phyloP scores from a whole-genome alignment of 1,140 invertebrate species.

The Calliphora vicina region DNA sequence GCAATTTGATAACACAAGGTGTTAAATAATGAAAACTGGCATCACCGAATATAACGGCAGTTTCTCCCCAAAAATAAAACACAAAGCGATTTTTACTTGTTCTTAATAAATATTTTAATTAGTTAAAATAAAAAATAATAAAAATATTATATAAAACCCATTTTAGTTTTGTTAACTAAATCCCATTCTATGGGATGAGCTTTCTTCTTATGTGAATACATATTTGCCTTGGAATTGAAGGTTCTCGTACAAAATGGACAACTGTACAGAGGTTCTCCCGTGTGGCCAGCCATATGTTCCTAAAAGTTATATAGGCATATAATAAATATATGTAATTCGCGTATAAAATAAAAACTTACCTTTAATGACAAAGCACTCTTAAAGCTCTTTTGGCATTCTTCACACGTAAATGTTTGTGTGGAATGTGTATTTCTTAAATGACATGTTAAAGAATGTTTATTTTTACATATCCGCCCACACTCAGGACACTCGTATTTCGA shows the following conservation, averaged over 20 bases:
- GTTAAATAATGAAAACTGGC: not conserved
- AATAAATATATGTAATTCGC: not conserved
- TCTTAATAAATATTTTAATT: not conserved
- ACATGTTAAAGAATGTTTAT: conserved; percentile 53
- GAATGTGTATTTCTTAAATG: conserved; percentile 58
- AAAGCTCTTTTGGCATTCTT: conserved; percentile 59
- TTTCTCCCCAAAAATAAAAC: not conserved
- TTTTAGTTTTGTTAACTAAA: not conserved
- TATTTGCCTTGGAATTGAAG: conserved; percentile 61
- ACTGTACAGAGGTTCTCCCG: conserved; percentile 58
- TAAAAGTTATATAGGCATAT: conserved; percentile 13
- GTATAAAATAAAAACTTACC: conserved; percentile 37
- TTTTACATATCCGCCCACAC: conserved; percentile 57
- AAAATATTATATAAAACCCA: not conserved
- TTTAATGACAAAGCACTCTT: conserved; percentile 59
- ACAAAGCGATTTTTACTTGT: not conserved
- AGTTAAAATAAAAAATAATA: not conserved
- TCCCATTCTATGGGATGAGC: conserved; percentile 57
- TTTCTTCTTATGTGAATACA: conserved; percentile 59
- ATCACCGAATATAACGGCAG: not conserved
- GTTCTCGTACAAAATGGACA: conserved; percentile 59
- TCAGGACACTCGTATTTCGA: conserved; percentile 52
- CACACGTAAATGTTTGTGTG: conserved; percentile 55
- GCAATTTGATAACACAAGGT: not conserved
- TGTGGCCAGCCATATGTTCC: conserved; percentile 61